Evolutionary conservation across 2,113 vertebrate genomes (phyloP), one percentile per base, ranked within the genome.

Genomic region (Rhea americana): DNA sequence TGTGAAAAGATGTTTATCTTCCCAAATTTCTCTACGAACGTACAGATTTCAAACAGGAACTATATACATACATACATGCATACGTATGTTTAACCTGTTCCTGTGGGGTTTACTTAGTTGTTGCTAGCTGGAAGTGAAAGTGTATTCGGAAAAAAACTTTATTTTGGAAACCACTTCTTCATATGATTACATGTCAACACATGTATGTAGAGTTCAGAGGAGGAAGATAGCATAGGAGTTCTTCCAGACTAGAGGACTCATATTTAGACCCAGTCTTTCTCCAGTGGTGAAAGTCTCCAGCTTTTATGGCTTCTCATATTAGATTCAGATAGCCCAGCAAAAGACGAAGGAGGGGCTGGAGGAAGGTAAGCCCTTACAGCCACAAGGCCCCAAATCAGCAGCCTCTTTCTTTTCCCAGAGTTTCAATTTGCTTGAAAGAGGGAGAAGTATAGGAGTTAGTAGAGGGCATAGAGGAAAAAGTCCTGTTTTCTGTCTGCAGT

Each of bases 131-230:
- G 65, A 72, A 72, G 16, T 37, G n/a, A 35, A 77, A 80, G 41
- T 2, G 0, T 32, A 17, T 30, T 56, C 30, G 55, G 55, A 30
- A 30, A 56, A 28, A 28, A 55, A 26, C 51, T 53, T 56, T 28
- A 32, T 56, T 48, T 62, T 59, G 51, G 37, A 77, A 86, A 13
- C 15, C 2, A 3, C 20, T 25, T 58, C 19, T 45, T 81, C 14
- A 2, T 43, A 9, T 26, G 3, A 4, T 16, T 47, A 0, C 12
- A 7, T 76, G 19, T 53, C n/a, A 48, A 2, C 24, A 18, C 5
- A 9, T 9, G 18, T 5, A 7, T 0, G 7, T 4, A 50, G 79
- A 53, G 25, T 14, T 37, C n/a, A 39, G 25, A 41, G 66, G 18
- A 0, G 8, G 82, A 32, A 26, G 30, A 77, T 17, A 13, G 17